These are phyloP conservation scores for Falco novaeseelandiae DNA, from an alignment of 2,797 vertebrate genomes.

Conservation along the genomic window DNA sequence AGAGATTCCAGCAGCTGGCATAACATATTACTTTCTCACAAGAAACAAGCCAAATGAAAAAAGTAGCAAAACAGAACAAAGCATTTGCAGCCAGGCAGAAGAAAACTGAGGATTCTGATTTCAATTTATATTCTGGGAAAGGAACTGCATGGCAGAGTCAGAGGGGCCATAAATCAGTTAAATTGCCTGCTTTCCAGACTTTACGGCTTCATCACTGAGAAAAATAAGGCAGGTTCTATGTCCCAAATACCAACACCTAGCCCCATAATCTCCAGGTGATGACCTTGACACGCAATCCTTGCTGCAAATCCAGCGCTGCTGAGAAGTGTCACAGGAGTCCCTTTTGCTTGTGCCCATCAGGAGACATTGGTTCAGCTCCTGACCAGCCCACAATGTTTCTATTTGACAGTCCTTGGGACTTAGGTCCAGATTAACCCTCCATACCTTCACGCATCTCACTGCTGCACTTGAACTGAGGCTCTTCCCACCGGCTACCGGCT, in stretches of 20 bases:
- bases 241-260: background rate
- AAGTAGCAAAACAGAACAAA: background rate
- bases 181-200: background rate
- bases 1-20: background rate
- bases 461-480: fast-evolving
- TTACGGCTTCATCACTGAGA: background rate
- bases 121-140: background rate
- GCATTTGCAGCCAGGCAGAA: background rate
- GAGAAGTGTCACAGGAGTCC: background rate
- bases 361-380: background rate
- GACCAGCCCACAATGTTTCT: background rate
- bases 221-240: background rate
- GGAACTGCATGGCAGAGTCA: background rate
- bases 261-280: background rate
- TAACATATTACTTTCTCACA: background rate
- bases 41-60: background rate
- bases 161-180: background rate
- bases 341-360: background rate
- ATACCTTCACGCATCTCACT: too few relatives aligned
- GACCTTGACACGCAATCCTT: fast-evolving
- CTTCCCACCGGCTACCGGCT: fast-evolving
- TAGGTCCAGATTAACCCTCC: background rate
- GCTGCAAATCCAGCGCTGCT: fast-evolving
- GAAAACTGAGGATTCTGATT: background rate
- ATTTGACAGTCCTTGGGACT: background rate